phyloP scores from a whole-genome alignment of 2,888 invertebrate genomes.

The Euspilapteryx auroguttella region DNA sequence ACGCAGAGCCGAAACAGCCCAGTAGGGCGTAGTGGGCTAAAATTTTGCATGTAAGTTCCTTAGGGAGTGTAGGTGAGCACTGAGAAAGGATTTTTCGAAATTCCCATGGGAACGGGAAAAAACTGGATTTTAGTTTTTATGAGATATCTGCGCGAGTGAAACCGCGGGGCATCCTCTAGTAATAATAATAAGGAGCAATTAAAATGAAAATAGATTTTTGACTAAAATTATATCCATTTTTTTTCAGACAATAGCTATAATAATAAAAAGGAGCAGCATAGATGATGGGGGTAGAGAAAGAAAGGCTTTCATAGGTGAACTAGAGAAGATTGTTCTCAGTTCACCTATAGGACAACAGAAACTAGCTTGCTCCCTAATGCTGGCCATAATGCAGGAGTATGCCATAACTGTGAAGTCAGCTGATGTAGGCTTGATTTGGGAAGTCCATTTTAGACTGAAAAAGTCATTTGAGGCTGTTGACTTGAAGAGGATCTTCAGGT shows the following conservation, averaged over 20 bases:
- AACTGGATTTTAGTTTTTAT: no score
- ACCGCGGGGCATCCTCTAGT: no score
- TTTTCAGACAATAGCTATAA: constrained; percentile 78
- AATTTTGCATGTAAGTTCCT: no score
- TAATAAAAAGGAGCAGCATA: constrained; percentile 81
- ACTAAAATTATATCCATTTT: no score
- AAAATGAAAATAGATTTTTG: no score
- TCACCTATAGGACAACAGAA: constrained; percentile 78
- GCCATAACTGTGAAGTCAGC: constrained; percentile 82
- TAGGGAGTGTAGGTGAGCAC: no score
- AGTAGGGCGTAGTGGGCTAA: no score
- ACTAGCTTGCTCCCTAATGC: constrained; percentile 81
- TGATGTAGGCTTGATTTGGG: constrained; percentile 87
- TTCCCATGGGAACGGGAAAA: no score
- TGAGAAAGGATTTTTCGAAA: no score
- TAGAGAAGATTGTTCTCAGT: constrained; percentile 78
- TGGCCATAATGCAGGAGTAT: constrained; percentile 86
- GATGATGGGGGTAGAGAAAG: constrained; percentile 72
- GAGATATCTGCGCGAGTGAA: no score
- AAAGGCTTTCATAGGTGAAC: constrained; percentile 68
- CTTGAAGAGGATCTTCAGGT: constrained; percentile 75
- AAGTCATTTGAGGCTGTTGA: constrained; percentile 81
- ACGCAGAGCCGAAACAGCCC: no score
- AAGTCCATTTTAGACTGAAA: constrained; percentile 82
- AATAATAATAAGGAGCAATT: no score